These are phyloP conservation scores for Blennius ocellaris DNA, from an alignment of 2,113 vertebrate species.

Conservation along the genomic window DNA sequence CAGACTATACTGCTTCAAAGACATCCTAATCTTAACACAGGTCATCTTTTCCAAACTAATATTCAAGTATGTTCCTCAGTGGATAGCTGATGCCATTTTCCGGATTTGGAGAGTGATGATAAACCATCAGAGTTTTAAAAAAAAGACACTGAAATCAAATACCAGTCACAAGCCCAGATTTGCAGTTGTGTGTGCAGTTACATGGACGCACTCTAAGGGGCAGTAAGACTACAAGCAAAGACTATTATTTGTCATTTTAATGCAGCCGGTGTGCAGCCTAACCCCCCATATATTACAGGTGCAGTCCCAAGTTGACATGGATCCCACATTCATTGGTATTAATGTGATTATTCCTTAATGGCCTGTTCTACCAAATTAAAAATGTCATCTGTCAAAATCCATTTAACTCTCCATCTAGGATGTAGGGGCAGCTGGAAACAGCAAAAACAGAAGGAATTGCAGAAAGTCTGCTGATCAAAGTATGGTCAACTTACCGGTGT, in stretches of 20 bases:
- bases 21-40: not conserved
- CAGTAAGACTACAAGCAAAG: slow-evolving; percentile 65
- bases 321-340: slow-evolving; percentile 36
- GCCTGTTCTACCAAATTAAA: slow-evolving; percentile 46
- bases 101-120: slow-evolving; percentile 2
- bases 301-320: slow-evolving; percentile 16
- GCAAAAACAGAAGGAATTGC: not conserved
- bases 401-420: slow-evolving; percentile 10
- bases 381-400: slow-evolving; percentile 53
- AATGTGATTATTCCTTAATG: slow-evolving; percentile 46
- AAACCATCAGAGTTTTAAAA: slow-evolving; percentile 1
- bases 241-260: slow-evolving; percentile 25
- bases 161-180: slow-evolving; percentile 7
- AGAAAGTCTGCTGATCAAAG: slow-evolving; percentile 32
- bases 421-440: slow-evolving; percentile 13
- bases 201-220: slow-evolving; percentile 62
- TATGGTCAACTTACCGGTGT: slow-evolving; percentile 88
- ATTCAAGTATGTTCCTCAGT: slow-evolving; percentile 7
- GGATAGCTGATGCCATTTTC: slow-evolving; percentile 12
- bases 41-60: slow-evolving; percentile 11
- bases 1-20: not conserved
- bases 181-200: slow-evolving; percentile 51
- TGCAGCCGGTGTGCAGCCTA: slow-evolving; percentile 16
- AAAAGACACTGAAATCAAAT: not conserved
- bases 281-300: slow-evolving; percentile 7